A percentile compares a stretch with the other conserved stretches of the same genome.
Evolutionary conservation across 2,113 vertebrate genomes (phyloP).

Genomic region (Cercocebus atys): DNA sequence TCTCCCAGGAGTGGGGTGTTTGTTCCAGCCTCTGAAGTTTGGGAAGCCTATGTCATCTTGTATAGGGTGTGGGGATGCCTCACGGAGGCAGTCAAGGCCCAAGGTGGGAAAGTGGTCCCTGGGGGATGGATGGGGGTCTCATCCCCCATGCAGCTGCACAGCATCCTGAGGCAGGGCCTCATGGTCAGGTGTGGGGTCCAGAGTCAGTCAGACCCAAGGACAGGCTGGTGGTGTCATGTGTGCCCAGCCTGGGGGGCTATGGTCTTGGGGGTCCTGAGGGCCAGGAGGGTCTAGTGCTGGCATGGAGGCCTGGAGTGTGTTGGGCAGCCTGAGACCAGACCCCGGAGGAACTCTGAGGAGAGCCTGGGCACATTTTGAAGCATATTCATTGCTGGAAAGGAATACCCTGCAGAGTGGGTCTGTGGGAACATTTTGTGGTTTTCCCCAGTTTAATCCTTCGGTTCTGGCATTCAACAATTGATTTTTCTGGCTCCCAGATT

Average conservation of each 20-base stretch:
- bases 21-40: not conserved
- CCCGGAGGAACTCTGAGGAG: not conserved
- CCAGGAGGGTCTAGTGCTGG: not conserved
- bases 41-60: too few species aligned
- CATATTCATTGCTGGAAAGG: not conserved
- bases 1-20: accelerated
- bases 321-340: not conserved
- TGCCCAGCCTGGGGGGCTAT: not conserved
- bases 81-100: not conserved
- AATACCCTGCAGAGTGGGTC: not conserved
- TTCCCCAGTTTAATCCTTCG: not conserved
- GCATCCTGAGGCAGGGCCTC: not conserved
- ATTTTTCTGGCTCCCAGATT: not conserved
- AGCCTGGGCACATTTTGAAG: not conserved
- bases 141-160: too few species aligned
- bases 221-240: not conserved
- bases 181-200: not conserved
- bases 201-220: not conserved
- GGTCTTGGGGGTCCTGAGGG: not conserved
- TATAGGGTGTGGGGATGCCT: too few species aligned
- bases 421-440: not conserved
- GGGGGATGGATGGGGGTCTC: not conserved
- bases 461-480: not conserved
- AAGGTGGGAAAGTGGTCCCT: not conserved
- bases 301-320: not conserved